A percentile compares a stretch with the other conserved stretches of the same genome.
phyloP scores from a whole-genome alignment of 1,140 invertebrate species.

The Polypedilum vanderplanki region DNA sequence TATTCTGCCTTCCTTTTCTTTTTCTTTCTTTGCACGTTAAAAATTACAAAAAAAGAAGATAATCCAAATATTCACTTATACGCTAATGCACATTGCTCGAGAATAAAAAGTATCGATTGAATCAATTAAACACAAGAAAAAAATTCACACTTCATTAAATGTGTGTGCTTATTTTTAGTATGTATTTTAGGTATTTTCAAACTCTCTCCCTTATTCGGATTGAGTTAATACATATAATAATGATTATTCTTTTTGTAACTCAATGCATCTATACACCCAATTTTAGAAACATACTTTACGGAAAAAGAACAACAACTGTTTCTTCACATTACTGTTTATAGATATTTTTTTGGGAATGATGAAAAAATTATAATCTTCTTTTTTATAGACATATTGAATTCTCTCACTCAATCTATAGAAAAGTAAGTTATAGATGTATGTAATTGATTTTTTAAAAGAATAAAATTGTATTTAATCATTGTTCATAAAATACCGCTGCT shows the following conservation, averaged over 20 bases:
- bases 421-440: not conserved
- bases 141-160: not conserved
- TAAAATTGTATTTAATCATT: not conserved
- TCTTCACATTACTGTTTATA: too few species aligned
- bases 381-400: too few species aligned
- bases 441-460: not conserved
- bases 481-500: conserved; percentile 8
- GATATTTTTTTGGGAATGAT: too few species aligned
- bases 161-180: conserved; percentile 6
- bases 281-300: too few species aligned
- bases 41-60: not conserved
- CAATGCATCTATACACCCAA: too few species aligned
- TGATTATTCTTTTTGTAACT: too few species aligned
- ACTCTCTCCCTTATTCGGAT: too few species aligned
- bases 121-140: not conserved
- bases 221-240: too few species aligned
- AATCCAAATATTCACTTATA: not conserved
- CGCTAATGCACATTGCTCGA: not conserved
- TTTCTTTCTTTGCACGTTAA: not conserved
- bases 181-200: too few species aligned
- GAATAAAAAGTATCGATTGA: not conserved
- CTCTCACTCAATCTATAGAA: too few species aligned
- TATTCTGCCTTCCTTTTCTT: not conserved
- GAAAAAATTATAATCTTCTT: too few species aligned
- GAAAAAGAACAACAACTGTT: too few species aligned